Conservation (phyloP, 2,797 vertebrate genomes). For the Fundulus diaphanus region DNA sequence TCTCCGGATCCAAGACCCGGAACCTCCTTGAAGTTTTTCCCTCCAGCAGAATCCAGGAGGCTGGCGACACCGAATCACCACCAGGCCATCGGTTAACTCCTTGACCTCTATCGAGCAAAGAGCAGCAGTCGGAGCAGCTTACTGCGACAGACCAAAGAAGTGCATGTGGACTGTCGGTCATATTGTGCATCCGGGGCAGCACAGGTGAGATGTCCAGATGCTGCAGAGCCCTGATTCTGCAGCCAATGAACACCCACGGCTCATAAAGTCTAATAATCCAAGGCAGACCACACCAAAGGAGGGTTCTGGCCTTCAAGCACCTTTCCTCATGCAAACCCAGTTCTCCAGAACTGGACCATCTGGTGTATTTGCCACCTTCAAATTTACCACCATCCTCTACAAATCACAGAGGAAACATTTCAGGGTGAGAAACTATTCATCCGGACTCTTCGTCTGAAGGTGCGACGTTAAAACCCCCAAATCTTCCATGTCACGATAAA, state of each 20-base stretch:
- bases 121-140: neutral
- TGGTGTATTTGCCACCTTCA: neutral
- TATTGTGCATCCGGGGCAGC: too few relatives aligned
- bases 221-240: neutral
- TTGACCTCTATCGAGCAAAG: neutral
- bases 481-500: neutral
- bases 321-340: neutral
- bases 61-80: neutral
- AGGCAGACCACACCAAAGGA: neutral
- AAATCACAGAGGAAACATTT: neutral
- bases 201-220: neutral
- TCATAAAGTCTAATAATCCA: neutral
- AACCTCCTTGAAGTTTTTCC: too few relatives aligned
- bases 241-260: neutral
- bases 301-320: neutral
- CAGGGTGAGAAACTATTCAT: neutral
- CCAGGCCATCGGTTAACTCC: neutral
- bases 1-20: too few relatives aligned
- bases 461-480: neutral
- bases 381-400: neutral
- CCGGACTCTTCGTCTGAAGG: neutral
- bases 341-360: too few relatives aligned
- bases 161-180: too few relatives aligned
- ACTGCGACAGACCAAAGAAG: too few relatives aligned
- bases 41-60: too few relatives aligned